Percentiles rank a stretch among this genome's conserved stretches.
Conservation (phyloP, 2,113 vertebrate genomes). For the Recurvirostra avosetta region DNA sequence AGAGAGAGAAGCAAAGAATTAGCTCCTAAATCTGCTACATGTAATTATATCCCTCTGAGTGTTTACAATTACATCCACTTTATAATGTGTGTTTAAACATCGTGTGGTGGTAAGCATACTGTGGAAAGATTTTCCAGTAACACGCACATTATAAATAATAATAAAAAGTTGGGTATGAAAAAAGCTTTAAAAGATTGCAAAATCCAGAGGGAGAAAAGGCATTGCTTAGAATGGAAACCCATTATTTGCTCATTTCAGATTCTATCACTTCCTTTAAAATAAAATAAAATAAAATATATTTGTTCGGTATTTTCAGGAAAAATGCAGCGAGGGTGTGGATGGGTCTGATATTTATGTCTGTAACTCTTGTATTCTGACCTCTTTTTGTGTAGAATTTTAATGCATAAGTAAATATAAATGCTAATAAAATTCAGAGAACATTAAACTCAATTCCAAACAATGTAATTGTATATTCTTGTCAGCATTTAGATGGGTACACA, state of each 20-base stretch:
- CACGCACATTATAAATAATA: conserved; percentile 65
- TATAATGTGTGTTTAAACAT: conserved; percentile 81
- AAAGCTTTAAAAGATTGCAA: conserved; percentile 62
- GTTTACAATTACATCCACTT: conserved; percentile 81
- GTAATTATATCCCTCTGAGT: conserved; percentile 83
- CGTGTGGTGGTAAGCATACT: conserved; percentile 69
- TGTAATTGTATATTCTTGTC: conserved; percentile 78
- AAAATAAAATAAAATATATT: conserved; percentile 55
- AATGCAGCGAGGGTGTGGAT: not conserved
- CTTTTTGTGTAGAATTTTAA: conserved; percentile 69
- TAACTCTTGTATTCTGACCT: conserved; percentile 50
- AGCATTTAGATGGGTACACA: conserved; percentile 77
- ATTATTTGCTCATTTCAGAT: conserved; percentile 73
- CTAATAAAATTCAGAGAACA: conserved; percentile 74
- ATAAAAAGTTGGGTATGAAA: conserved; percentile 68
- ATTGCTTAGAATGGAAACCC: conserved; percentile 58
- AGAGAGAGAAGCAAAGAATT: conserved; percentile 74
- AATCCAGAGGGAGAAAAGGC: conserved; percentile 52
- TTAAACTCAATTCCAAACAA: conserved; percentile 77
- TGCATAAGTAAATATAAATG: conserved; percentile 76
- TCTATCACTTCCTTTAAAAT: conserved; percentile 55
- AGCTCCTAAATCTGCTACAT: conserved; percentile 81
- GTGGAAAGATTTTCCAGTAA: conserved; percentile 69
- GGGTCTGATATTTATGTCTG: conserved; percentile 55
- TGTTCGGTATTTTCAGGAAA: conserved; percentile 19